Base-by-base conservation (phyloP, 1,140 invertebrate species). In the Apis cerana region DNA sequence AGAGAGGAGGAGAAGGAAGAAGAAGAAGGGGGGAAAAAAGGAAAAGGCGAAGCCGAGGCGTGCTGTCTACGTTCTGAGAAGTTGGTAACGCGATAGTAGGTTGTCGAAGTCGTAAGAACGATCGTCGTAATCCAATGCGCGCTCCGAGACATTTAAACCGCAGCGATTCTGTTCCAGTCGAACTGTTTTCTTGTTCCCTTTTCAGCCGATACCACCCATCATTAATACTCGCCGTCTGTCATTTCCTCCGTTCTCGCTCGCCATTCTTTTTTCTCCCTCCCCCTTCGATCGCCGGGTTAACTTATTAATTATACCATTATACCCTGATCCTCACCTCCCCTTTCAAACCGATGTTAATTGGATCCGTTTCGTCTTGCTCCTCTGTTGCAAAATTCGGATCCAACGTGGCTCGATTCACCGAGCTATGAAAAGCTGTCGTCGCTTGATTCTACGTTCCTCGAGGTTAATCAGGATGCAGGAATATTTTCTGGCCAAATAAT, bases 71-170 rank as follows among this genome's bases (percentile, higher is more conserved):
- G 62, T 82, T 76, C 80, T 67, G 43, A 59, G 72, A 76, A 76
- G 54, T 58, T 75, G 19, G 80, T 82, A 82, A 82, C 72, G 54
- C 62, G 80, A 82, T 82, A 82, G 80, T 21, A 56, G n/a, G 43
- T 33, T 50, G 72, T 82, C 72, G 43, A 76, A 81, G 77, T 80
- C 5, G 69, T 71, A 80, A 71, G 79, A 75, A 82, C 43, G 80
- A 68, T 76, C 64, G 13, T 67, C 72, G 80, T 82, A 82, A 82
- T 76, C 43, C 80, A 82, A 82, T 68, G 80, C 80, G 54, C 9
- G 21, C 54, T 68, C 54, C 23, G 23, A 82, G 72, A 76, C 54
- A 67, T 50, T 75, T 33, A 76, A 82, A 82, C 80, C 80, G 70
- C 80, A 82, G 48, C 19, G 64, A 59, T 82, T 75, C 80, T 11